Evolutionary conservation across 1,140 invertebrate genomes (phyloP), one percentile per base, ranked within the genome.

Genomic region (Bombus sibiricus): DNA sequence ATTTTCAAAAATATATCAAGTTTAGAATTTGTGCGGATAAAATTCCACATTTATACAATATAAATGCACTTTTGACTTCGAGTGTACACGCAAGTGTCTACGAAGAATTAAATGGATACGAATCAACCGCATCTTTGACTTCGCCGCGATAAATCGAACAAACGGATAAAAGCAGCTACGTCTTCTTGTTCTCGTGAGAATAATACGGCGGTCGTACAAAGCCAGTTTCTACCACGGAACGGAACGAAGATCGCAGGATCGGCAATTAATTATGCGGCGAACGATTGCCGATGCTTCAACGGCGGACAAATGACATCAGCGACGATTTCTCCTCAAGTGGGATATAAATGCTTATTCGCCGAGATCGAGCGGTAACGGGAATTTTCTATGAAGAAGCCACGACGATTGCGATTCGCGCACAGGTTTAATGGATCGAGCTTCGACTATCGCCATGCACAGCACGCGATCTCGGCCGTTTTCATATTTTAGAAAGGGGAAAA

Each of bases 241-340:
- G 34, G 34, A 80, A 74, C 59, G 57, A 77, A 64, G 25, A 72
- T 72, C 39, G 13, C 6, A 66, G 32, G 77, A 82, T 75, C 32
- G 57, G 64, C 78, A 75, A 92, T 88, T 92, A 89, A 92, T 90
- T 92, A 78, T 18, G 47, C 64, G 68, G 47, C n/a, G 59, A 89
- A 69, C 53, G 85, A 79, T 62, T 88, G 25, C 22, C 47, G 83
- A 71, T 74, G 79, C 74, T 87, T 78, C 86, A 22, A 28, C 28
- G 32, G 77, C 75, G 78, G 88, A 92, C 89, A 89, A 92, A 92
- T 89, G 86, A 85, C 71, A 74, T 87, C 89, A 84, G 83, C 74
- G 87, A 89, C 91, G 93, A 94, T 94, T 94, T 94, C 92, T 92
- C 93, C 90, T 81, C 90, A 93, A 93, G 89, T 92, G 89, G 92